Percentiles rank a stretch among this genome's conserved stretches.
phyloP scores from a whole-genome alignment of 2,113 vertebrate species.

The Zapus hudsonius region DNA sequence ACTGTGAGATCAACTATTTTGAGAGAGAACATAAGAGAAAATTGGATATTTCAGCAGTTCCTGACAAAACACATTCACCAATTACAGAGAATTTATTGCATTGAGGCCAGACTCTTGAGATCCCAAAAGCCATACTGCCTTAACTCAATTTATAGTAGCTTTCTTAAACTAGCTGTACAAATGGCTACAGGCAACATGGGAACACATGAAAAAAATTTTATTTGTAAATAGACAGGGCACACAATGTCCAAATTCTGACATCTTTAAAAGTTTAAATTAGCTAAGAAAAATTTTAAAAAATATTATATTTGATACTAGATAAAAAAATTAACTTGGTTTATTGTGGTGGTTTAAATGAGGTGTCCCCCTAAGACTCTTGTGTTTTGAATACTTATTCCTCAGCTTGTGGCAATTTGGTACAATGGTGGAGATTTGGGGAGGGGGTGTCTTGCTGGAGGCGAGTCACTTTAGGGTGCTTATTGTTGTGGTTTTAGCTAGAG shows the following conservation, averaged over 20 bases:
- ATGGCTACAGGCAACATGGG: not conserved
- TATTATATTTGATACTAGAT: too few relatives aligned
- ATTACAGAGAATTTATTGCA: not conserved
- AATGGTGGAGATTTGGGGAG: too few relatives aligned
- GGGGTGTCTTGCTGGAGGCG: too few relatives aligned
- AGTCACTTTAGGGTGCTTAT: too few relatives aligned
- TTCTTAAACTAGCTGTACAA: not conserved
- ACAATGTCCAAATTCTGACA: not conserved
- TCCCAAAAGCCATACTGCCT: not conserved
- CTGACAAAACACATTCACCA: not conserved
- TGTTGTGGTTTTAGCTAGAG: too few relatives aligned
- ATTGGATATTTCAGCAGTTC: not conserved
- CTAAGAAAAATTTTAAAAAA: too few relatives aligned
- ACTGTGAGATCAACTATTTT: not conserved
- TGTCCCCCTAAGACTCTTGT: too few relatives aligned
- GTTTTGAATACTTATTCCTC: too few relatives aligned
- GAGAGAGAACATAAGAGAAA: not conserved
- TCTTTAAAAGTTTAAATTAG: not conserved
- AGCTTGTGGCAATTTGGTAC: too few relatives aligned
- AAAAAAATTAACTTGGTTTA: too few relatives aligned
- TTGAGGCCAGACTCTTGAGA: not conserved
- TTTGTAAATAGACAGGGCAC: not conserved
- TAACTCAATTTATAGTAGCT: not conserved
- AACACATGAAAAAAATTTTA: not conserved
- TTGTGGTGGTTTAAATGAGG: too few relatives aligned